Evolutionary conservation across 2,888 invertebrate species (phyloP).

Genomic region (Phalera bucephala): DNA sequence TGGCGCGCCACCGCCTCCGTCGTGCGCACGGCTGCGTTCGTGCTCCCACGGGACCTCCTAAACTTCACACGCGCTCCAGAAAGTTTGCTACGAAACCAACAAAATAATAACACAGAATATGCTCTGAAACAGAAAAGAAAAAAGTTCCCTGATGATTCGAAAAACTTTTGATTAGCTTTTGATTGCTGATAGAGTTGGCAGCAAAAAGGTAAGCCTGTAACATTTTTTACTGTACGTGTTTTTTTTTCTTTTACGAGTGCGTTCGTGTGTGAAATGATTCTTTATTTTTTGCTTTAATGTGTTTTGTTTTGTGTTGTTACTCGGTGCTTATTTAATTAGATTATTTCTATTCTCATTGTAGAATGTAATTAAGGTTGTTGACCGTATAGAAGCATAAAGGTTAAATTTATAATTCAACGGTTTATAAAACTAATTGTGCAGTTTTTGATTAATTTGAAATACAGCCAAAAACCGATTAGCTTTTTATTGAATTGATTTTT

Average conservation of each 20-base stretch:
- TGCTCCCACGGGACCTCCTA: conserved; percentile 44
- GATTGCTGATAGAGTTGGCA: conserved; percentile 18
- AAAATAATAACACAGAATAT: conserved; percentile 17
- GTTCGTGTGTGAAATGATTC: background rate
- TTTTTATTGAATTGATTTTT: no score
- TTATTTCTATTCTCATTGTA: no score
- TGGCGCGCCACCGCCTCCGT: conserved; percentile 56
- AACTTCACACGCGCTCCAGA: conserved; percentile 56
- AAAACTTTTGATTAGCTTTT: conserved; percentile 22
- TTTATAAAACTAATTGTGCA: no score
- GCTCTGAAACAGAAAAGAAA: conserved; percentile 8
- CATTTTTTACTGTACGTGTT: conserved; percentile 2
- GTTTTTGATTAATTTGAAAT: no score
- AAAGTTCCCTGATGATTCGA: conserved; percentile 17
- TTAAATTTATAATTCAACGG: no score
- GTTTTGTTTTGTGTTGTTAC: no score
- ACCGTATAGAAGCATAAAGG: no score
- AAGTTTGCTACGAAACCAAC: conserved; percentile 31
- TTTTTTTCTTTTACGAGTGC: background rate
- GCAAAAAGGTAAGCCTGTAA: conserved; percentile 18
- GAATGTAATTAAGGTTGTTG: no score
- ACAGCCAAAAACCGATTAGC: no score
- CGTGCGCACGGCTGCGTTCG: conserved; percentile 51
- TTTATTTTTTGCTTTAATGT: no score
- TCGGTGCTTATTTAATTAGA: no score